Conservation (phyloP, 2,113 vertebrate species). For the Rhinichthys klamathensis region DNA sequence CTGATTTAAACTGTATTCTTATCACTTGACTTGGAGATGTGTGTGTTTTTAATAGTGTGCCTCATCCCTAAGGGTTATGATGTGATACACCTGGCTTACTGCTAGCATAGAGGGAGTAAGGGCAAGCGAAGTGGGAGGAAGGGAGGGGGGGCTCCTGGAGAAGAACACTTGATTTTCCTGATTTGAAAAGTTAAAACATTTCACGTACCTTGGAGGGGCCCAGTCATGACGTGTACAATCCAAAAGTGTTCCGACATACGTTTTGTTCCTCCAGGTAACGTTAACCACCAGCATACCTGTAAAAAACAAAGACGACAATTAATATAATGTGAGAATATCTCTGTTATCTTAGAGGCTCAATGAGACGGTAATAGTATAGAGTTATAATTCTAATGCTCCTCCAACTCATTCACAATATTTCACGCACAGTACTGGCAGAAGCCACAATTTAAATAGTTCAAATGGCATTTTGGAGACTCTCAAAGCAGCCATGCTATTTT, state of each 20-base stretch:
- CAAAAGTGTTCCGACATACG: constrained; percentile 93
- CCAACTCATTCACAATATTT: constrained; percentile 45
- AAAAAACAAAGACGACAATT: constrained; percentile 47
- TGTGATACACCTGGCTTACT: constrained; percentile 63
- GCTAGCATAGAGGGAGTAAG: constrained; percentile 48
- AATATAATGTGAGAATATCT: constrained; percentile 21
- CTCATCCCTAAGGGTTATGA: constrained; percentile 62
- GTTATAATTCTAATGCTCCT: constrained; percentile 36
- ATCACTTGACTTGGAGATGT: constrained; percentile 63
- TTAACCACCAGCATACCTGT: constrained; percentile 98
- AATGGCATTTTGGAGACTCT: constrained; percentile 58
- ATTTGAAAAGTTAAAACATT: background rate
- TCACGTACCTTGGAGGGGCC: constrained; percentile 92
- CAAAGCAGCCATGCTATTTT: constrained; percentile 61
- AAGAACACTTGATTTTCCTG: background rate
- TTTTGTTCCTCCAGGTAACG: constrained; percentile 99
- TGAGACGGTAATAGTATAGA: constrained; percentile 20
- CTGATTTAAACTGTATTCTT: constrained; percentile 63
- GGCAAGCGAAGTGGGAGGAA: constrained; percentile 36
- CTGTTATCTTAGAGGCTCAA: constrained; percentile 15
- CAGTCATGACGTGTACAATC: constrained; percentile 98
- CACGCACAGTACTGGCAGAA: constrained; percentile 48
- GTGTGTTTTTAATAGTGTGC: constrained; percentile 56
- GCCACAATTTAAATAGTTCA: constrained; percentile 56
- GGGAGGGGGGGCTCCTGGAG: constrained; percentile 24